A percentile compares a stretch with the other conserved stretches of the same genome.
These are phyloP conservation scores for Yponomeuta sedellus DNA, from an alignment of 2,888 invertebrate species.

Conservation along the genomic window DNA sequence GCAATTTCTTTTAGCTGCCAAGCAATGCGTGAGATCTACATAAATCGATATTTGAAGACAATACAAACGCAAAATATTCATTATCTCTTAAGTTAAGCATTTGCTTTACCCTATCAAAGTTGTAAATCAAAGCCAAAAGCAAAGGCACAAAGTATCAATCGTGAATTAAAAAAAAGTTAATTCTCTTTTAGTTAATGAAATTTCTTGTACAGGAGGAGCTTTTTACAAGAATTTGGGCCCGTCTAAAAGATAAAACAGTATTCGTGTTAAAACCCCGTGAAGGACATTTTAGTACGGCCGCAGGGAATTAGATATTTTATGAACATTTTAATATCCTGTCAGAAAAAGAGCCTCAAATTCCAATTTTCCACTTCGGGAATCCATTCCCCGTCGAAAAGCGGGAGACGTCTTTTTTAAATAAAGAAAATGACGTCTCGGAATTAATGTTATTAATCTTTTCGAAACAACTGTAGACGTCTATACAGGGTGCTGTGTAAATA, in stretches of 20 bases:
- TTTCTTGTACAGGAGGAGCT: background rate
- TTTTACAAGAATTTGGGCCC: background rate
- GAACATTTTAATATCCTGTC: conserved; percentile 43
- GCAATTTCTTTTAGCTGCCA: too few species aligned
- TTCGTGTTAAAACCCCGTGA: background rate
- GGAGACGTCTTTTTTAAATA: conserved; percentile 9
- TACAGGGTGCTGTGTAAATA: too few species aligned
- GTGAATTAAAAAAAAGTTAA: background rate
- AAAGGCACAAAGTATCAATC: background rate
- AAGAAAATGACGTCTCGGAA: conserved; percentile 9
- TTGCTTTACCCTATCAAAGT: too few species aligned
- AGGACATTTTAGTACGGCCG: conserved; percentile 11
- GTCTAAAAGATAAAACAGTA: conserved; percentile 1
- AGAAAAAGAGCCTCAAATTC: conserved; percentile 42
- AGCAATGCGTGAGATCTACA: too few species aligned
- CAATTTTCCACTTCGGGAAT: conserved; percentile 42
- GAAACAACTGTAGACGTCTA: background rate
- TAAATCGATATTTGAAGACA: too few species aligned
- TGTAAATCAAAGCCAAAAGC: too few species aligned
- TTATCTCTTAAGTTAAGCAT: too few species aligned
- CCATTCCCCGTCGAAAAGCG: conserved; percentile 27
- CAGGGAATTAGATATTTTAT: conserved; percentile 30
- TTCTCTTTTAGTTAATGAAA: background rate
- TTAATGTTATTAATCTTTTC: conserved; percentile 2
- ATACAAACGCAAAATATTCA: too few species aligned